Conservation (phyloP, 2,797 vertebrate species). For the Crocodylus rhombifer region DNA sequence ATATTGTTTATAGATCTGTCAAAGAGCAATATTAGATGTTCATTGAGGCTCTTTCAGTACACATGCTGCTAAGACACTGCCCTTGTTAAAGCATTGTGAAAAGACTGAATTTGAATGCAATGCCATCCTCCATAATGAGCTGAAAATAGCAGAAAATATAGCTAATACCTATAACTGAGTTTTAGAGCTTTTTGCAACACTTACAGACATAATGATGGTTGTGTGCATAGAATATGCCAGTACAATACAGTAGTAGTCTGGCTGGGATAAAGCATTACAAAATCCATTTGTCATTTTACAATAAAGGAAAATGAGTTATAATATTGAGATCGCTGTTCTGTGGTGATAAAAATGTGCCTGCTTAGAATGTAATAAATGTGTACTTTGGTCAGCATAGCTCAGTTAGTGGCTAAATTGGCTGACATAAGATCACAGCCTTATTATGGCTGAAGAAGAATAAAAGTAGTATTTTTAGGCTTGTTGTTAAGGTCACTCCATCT, state of each 20-base stretch:
- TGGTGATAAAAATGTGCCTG: background rate
- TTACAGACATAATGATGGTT: background rate
- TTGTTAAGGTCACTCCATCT: too few relatives aligned
- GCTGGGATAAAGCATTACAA: background rate
- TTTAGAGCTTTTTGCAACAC: background rate
- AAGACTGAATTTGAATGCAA: background rate
- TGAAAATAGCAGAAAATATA: background rate
- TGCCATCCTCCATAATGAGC: background rate
- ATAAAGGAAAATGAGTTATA: background rate
- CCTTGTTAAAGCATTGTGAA: background rate
- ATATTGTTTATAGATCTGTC: background rate
- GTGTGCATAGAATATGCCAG: background rate
- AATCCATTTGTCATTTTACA: background rate
- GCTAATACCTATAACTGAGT: background rate
- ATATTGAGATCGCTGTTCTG: background rate
- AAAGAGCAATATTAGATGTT: background rate
- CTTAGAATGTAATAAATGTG: background rate
- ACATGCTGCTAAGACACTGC: background rate
- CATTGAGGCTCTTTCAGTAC: background rate
- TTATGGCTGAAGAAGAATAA: background rate
- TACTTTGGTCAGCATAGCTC: background rate
- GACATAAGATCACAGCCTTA: background rate
- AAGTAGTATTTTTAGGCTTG: background rate
- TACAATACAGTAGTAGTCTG: background rate
- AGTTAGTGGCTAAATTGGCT: background rate